Base-by-base conservation (phyloP, 2,113 vertebrate species). In the Formicarius rufipectus region DNA sequence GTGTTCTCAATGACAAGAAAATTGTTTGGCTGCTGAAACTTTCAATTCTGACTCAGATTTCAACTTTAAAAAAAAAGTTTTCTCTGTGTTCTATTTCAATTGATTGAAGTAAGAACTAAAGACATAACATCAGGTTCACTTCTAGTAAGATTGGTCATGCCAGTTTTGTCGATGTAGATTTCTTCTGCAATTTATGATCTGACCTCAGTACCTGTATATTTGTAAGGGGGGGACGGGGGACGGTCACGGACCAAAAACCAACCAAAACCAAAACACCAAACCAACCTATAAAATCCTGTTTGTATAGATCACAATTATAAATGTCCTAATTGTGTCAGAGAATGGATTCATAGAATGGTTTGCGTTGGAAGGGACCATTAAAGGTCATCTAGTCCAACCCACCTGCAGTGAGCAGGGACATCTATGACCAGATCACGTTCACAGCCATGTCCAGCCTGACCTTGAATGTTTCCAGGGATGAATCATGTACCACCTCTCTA, bases 41-140 rank as follows among this genome's bases (percentile, higher is more conserved):
- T 92, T 82, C 74, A 93, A 90, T 28, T 19, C 39, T 93, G 35
- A 52, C 35, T 92, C 76, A 78, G 50, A 59, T 80, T 94, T 90
- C 63, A 33, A 16, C 42, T 90, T 80, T n/a, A 33, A 80, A 83
- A 44, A 56, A n/a, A 74, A 55, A 12, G 0, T 49, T 93, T 91
- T 88, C 63, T 88, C n/a, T 44, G 35, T 67, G 50, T 67, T 42
- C 13, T 83, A 82, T 96, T 73, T 73, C 58, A 81, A 10, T 18
- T 64, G 27, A 63, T 71, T 1, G 2, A 62, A 59, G 14, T 53
- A 71, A 77, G 58, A 84, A 79, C 83, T 39, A 75, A 50, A 73
- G 52, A 74, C 31, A 18, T 27, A 81, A 42, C 13, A 44, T 42
- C 22, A 76, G 22, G 21, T 78, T 86, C 22, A 59, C 37, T 30